phyloP scores from a whole-genome alignment of 2,113 vertebrate genomes.

The Neolamprologus variostigma region DNA sequence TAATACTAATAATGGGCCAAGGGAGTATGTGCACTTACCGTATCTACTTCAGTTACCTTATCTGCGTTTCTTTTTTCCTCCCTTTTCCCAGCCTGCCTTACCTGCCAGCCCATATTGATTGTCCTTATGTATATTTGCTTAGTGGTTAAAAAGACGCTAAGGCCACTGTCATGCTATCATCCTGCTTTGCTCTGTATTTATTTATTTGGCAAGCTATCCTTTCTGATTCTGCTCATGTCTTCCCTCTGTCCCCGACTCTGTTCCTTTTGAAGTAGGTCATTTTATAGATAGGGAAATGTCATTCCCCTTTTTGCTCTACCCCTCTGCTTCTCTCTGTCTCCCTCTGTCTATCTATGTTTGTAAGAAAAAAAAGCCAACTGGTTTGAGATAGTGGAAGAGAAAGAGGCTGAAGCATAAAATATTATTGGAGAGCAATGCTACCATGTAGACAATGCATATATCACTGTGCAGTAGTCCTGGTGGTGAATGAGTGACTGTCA shows the following conservation, averaged over 20 bases:
- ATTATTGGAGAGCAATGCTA: conserved; percentile 28
- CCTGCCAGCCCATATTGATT: not conserved
- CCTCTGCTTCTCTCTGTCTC: not conserved
- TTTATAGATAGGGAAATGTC: conserved; percentile 38
- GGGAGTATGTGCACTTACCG: not conserved
- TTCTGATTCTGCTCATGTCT: conserved; percentile 42
- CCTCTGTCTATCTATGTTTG: not conserved
- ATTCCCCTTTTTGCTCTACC: not conserved
- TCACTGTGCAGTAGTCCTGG: not conserved
- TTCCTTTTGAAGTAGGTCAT: conserved; percentile 53
- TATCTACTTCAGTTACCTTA: conserved; percentile 1
- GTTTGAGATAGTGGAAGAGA: not conserved
- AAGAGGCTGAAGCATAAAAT: not conserved
- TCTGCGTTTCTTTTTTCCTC: not conserved
- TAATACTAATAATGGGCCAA: conserved; percentile 19
- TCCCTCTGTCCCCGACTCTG: not conserved
- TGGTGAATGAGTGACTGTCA: conserved; percentile 54
- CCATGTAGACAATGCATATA: conserved; percentile 58
- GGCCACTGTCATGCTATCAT: conserved; percentile 23
- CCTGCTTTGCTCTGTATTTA: conserved; percentile 14
- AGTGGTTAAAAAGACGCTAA: conserved; percentile 37
- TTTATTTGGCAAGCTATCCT: conserved; percentile 34
- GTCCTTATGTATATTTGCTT: conserved; percentile 37
- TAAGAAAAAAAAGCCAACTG: not conserved
- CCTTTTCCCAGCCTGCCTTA: not conserved